Conservation (phyloP, 2,113 vertebrate genomes). For the Gasterosteus aculeatus region DNA sequence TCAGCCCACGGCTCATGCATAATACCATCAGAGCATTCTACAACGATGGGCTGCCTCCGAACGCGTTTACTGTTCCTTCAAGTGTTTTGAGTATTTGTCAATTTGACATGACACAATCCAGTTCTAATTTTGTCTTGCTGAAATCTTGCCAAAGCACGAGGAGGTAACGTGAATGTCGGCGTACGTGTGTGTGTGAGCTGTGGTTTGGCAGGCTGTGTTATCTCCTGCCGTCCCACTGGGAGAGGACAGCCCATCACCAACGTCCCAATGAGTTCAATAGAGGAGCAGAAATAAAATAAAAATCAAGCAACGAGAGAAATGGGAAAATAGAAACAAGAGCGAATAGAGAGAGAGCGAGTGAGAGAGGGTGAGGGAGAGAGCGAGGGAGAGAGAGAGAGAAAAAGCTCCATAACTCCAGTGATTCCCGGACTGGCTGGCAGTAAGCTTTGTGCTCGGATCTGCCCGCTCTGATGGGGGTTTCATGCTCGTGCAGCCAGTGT, state of each 20-base stretch:
- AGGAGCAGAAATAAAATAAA: conserved; percentile 17
- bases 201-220: conserved; percentile 82
- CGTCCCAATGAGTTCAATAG: conserved; percentile 37
- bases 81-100: conserved; percentile 47
- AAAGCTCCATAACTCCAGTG: conserved; percentile 61
- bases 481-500: conserved; percentile 54
- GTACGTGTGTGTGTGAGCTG: conserved; percentile 37
- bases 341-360: conserved; percentile 36
- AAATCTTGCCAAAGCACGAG: conserved; percentile 84
- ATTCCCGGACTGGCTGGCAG: conserved; percentile 72
- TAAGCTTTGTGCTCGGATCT: conserved; percentile 67
- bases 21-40: conserved; percentile 74
- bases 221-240: conserved; percentile 83
- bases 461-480: conserved; percentile 74
- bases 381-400: conserved; percentile 53
- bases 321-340: conserved; percentile 14
- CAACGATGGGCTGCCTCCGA: conserved; percentile 49
- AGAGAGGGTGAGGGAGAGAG: conserved; percentile 30
- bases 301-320: conserved; percentile 6
- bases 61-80: conserved; percentile 27
- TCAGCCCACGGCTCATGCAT: conserved; percentile 66
- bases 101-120: conserved; percentile 64
- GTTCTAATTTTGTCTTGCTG: conserved; percentile 82
- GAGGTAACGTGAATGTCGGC: conserved; percentile 76
- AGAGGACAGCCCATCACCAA: conserved; percentile 80